A percentile compares a stretch with the other conserved stretches of the same genome.
phyloP scores from a whole-genome alignment of 37 sponge, comb jelly and placozoan genomes.

The Ephydatia muelleri region DNA sequence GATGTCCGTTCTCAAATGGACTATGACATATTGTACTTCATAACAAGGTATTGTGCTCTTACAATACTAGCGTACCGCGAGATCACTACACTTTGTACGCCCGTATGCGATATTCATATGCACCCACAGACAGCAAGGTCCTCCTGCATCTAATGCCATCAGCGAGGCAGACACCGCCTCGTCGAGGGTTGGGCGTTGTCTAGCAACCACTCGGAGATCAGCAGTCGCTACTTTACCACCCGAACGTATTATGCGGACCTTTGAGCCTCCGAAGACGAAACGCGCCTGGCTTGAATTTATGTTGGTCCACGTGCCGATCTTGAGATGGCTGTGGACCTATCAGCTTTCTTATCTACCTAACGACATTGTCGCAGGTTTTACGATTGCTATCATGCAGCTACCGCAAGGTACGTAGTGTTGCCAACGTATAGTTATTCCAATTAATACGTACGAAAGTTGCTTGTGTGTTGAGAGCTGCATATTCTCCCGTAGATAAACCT shows the following conservation, averaged over 20 bases:
- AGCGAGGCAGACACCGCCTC: neutral
- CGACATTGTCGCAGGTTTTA: constrained; percentile 78
- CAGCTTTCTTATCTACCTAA: constrained; percentile 48
- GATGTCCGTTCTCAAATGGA: too few relatives aligned
- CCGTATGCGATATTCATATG: too few relatives aligned
- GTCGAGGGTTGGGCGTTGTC: too few relatives aligned
- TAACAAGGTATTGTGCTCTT: too few relatives aligned
- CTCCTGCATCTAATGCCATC: neutral
- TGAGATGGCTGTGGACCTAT: constrained; percentile 76
- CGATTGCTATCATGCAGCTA: constrained; percentile 82
- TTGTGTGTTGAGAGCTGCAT: too few relatives aligned
- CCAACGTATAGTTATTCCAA: neutral
- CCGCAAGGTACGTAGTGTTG: constrained; percentile 66
- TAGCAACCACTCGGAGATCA: too few relatives aligned
- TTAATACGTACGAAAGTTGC: neutral
- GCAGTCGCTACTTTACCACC: neutral
- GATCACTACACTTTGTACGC: too few relatives aligned
- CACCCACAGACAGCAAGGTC: neutral
- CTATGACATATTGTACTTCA: too few relatives aligned
- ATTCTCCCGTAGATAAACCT: neutral
- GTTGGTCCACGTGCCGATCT: constrained; percentile 66
- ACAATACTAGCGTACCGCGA: too few relatives aligned
- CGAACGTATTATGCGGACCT: constrained; percentile 17
- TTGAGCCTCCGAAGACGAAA: constrained; percentile 38
- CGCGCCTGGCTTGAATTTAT: constrained; percentile 51